phyloP scores from a whole-genome alignment of 1,140 invertebrate genomes.

The Acyrthosiphon pisum region DNA sequence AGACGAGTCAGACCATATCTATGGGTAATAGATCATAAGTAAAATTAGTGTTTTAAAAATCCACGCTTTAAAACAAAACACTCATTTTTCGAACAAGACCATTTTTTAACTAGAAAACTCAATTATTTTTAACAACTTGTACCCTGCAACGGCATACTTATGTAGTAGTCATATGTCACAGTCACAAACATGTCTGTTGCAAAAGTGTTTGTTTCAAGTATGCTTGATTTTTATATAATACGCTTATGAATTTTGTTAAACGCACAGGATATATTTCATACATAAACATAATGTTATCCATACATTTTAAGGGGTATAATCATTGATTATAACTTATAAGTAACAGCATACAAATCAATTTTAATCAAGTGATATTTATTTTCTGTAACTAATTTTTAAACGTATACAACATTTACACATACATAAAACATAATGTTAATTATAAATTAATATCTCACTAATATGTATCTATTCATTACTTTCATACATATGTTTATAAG shows the following conservation, averaged over 20 bases:
- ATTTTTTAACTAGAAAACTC: no score
- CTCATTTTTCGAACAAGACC: no score
- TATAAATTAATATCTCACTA: slow-evolving; percentile 41
- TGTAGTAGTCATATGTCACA: no score
- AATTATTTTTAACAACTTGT: no score
- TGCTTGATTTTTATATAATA: background rate
- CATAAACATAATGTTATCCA: background rate
- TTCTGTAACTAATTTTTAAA: background rate
- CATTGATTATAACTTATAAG: background rate
- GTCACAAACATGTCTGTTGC: no score
- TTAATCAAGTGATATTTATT: background rate
- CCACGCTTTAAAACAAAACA: no score
- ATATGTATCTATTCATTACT: background rate
- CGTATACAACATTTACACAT: background rate
- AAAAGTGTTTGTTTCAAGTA: no score
- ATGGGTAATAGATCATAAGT: no score
- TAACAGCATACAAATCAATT: background rate
- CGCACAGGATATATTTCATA: background rate
- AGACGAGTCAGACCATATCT: no score
- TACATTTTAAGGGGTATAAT: background rate
- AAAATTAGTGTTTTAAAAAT: no score
- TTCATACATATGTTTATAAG: slow-evolving; percentile 25
- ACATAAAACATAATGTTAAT: slow-evolving; percentile 7
- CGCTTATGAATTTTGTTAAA: background rate
- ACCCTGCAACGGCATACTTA: no score